Base-by-base conservation (phyloP, 2,797 vertebrate genomes). In the Adelosebastes latens region DNA sequence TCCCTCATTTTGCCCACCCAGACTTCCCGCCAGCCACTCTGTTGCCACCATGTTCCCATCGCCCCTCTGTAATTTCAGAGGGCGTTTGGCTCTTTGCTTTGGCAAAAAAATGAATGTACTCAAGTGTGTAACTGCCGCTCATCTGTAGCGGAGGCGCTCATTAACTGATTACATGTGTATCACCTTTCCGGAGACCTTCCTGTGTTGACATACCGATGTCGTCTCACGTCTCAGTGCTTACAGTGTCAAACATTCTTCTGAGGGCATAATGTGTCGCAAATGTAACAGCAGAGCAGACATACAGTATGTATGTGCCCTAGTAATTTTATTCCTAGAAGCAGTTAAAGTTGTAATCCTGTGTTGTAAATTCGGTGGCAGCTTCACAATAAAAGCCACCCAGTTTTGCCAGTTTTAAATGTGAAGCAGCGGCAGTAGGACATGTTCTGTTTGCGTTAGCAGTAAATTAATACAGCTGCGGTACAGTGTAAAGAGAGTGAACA, bases 31-130 rank as follows among this genome's bases (percentile, higher is more conserved):
- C 36, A 14, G 25, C 39, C 6, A 2, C 2, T 29, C 59, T 65
- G n/a, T 20, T 58, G 18, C 81, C 63, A n/a, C 16, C 59, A 6
- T 31, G 56, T 60, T 75, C 29, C 64, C 39, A 1, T 46, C 6
- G 1, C 46, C 27, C 67, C 42, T 71, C 74, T 90, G 91, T 88
- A 88, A 93, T 92, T 90, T 87, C 87, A 93, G 88, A 79, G 29
- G 80, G 53, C 9, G 49, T 86, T 83, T 86, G 86, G 82, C 79
- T 59, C 72, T 67, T 65, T 14, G 46, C 61, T 52, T 49, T 31
- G 34, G 2, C 6, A 31, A 59, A 75, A 39, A 81, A 81, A 18
- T 46, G 0, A 46, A 67, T 49, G 53, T 56, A 12, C 56, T 79
- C 7, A 46, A 74, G 32, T 32, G 66, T 60, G 69, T 60, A 42